phyloP scores from a whole-genome alignment of 2,797 vertebrate genomes.

The Coendou prehensilis region DNA sequence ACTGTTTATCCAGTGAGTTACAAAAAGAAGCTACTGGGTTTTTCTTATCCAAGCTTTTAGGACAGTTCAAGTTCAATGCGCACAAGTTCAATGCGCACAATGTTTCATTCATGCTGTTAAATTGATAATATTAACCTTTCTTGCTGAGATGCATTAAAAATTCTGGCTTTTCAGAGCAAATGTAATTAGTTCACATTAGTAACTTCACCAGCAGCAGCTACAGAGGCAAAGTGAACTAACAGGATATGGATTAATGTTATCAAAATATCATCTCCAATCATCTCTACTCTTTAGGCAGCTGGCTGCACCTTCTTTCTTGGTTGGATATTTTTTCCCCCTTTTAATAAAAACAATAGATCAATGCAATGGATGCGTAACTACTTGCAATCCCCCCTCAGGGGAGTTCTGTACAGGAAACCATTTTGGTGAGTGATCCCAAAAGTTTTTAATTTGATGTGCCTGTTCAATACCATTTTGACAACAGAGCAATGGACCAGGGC shows the following conservation, averaged over 20 bases:
- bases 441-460: constrained; percentile 63
- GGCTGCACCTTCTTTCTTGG: constrained; percentile 49
- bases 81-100: constrained; percentile 67
- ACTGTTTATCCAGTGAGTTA: constrained; percentile 70
- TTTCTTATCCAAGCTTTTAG: constrained; percentile 73
- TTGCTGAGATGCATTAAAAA: constrained; percentile 78
- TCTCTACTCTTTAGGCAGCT: constrained; percentile 57
- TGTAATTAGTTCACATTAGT: constrained; percentile 82
- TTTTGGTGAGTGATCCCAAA: constrained; percentile 51
- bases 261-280: constrained; percentile 80
- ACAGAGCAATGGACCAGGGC: background rate
- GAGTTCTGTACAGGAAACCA: constrained; percentile 62
- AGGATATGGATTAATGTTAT: constrained; percentile 80
- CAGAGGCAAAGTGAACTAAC: constrained; percentile 76
- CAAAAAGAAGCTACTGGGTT: constrained; percentile 58
- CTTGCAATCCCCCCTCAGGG: constrained; percentile 50
- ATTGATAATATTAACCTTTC: constrained; percentile 81
- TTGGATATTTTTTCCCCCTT: background rate
- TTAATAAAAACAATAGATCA: constrained; percentile 71
- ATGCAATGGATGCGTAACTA: constrained; percentile 67
- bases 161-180: constrained; percentile 82
- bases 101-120: constrained; percentile 82
- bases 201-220: constrained; percentile 67
- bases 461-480: constrained; percentile 57
- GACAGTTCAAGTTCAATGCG: constrained; percentile 74